phyloP scores from a whole-genome alignment of 2,113 vertebrate genomes.

The Petroica traversi region DNA sequence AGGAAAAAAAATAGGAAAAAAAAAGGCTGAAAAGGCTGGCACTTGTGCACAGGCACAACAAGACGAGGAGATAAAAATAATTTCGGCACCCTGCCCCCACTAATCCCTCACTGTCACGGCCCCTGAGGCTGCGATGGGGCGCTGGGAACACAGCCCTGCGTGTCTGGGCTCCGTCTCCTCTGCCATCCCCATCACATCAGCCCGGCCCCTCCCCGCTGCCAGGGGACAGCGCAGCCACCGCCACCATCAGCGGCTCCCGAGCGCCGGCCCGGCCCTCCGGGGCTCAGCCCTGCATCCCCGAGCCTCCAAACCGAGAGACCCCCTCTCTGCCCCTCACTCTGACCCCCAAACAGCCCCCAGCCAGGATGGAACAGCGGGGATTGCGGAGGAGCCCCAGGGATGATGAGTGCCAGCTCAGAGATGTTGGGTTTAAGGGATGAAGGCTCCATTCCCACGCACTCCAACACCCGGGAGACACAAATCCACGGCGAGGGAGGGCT shows the following conservation, averaged over 20 bases:
- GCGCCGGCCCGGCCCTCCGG: background rate
- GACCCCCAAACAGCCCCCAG: background rate
- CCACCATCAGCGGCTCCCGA: background rate
- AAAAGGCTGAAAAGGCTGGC: slow-evolving; percentile 1
- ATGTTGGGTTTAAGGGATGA: background rate
- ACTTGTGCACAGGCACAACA: slow-evolving; percentile 30
- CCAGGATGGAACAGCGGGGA: fast-evolving
- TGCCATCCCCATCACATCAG: background rate
- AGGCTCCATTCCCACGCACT: background rate
- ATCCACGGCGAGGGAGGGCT: background rate
- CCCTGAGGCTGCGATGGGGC: background rate
- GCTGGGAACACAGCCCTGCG: background rate
- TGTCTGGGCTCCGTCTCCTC: background rate
- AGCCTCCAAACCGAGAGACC: fast-evolving
- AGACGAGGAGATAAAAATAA: slow-evolving; percentile 5
- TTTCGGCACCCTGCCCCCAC: background rate
- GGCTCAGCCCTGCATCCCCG: background rate
- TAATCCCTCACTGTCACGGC: background rate
- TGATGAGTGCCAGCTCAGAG: fast-evolving
- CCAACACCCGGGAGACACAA: background rate
- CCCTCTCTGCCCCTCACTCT: fast-evolving
- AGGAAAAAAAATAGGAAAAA: background rate
- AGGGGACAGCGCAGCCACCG: background rate
- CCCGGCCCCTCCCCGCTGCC: background rate
- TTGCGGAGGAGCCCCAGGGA: background rate